A percentile compares a stretch with the other conserved stretches of the same genome.
These are phyloP conservation scores for Epinephelus awoara DNA, from an alignment of 2,797 vertebrate genomes.

Conservation along the genomic window DNA sequence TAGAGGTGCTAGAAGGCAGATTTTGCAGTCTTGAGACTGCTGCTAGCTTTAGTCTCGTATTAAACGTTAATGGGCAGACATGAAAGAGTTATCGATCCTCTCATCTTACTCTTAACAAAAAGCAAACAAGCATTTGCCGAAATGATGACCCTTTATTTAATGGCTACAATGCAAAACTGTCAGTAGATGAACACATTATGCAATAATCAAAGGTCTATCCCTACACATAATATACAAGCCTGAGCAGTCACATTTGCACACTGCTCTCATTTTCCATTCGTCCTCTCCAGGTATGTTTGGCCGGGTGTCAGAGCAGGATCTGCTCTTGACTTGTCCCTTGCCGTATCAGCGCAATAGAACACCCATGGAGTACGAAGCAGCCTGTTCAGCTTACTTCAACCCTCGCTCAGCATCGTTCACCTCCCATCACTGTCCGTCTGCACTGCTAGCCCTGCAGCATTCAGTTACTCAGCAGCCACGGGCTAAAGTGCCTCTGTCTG, in stretches of 20 bases:
- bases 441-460: slow-evolving; percentile 64
- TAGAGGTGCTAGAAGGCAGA: neutral
- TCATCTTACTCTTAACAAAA: neutral
- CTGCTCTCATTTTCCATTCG: slow-evolving; percentile 26
- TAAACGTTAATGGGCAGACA: neutral
- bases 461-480: slow-evolving; percentile 52
- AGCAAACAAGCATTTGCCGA: neutral
- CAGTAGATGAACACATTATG: neutral
- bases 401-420: slow-evolving; percentile 66
- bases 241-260: slow-evolving; percentile 19
- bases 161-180: neutral
- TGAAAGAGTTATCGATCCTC: neutral
- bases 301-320: slow-evolving; percentile 48
- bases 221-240: neutral
- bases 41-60: neutral
- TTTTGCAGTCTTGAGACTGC: neutral
- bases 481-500: slow-evolving; percentile 41
- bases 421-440: slow-evolving; percentile 48
- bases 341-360: slow-evolving; percentile 82
- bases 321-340: slow-evolving; percentile 71
- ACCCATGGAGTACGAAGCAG: slow-evolving; percentile 69
- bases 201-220: neutral
- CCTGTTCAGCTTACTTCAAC: slow-evolving; percentile 66
- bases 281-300: slow-evolving; percentile 50
- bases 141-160: neutral